Conservation (phyloP, 2,888 invertebrate species). For the Drosophila pseudotakahashii region DNA sequence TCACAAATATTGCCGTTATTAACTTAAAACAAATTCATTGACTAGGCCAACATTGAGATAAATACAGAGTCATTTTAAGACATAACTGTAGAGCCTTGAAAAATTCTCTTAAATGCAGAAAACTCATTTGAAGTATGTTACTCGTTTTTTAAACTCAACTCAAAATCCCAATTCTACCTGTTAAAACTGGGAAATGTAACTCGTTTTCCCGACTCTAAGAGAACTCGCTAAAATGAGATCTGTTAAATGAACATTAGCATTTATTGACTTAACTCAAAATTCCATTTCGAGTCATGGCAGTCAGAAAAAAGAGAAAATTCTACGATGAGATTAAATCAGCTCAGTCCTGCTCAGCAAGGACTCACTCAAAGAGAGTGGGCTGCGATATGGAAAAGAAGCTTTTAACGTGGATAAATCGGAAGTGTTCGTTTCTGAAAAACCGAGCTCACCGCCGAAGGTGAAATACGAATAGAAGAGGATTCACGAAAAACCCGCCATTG, state of each 20-base stretch:
- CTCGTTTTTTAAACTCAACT: not conserved
- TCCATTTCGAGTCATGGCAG: not conserved
- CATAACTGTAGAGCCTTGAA: not conserved
- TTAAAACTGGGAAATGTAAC: not conserved
- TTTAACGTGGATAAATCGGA: not conserved
- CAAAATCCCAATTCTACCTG: not conserved
- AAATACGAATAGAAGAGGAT: constrained; percentile 18
- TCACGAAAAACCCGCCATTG: constrained; percentile 53
- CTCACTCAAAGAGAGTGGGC: not conserved
- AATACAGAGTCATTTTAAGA: not conserved
- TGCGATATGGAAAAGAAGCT: constrained; percentile 2
- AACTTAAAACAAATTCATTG: not conserved
- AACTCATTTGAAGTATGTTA: not conserved
- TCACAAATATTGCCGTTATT: not conserved
- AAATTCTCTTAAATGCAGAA: not conserved
- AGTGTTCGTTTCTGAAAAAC: not conserved
- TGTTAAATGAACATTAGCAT: not conserved
- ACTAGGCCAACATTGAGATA: not conserved
- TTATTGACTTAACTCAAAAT: not conserved
- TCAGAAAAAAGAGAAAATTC: not conserved
- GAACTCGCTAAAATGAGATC: not conserved
- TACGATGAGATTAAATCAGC: not conserved
- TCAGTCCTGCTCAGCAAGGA: not conserved
- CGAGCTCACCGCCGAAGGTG: constrained; percentile 42
- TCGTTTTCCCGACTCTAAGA: not conserved